Conservation (phyloP, 2,888 invertebrate species). For the Ctenicera cuprea region DNA sequence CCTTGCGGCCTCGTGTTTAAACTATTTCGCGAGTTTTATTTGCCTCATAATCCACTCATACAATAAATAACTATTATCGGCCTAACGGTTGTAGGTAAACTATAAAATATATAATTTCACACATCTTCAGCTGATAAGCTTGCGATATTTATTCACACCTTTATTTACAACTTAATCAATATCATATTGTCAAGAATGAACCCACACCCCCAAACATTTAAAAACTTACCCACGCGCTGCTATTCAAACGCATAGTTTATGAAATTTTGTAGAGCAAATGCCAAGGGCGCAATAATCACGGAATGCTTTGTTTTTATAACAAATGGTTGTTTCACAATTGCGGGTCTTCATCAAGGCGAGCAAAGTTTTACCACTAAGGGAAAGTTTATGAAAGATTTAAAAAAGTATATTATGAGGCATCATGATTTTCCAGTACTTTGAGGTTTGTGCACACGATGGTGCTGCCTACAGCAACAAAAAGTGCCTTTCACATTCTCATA, state of each 20-base stretch:
- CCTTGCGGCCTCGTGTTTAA: too few relatives aligned
- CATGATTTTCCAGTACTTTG: background rate
- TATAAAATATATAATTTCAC: too few relatives aligned
- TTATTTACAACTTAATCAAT: too few relatives aligned
- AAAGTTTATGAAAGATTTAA: background rate
- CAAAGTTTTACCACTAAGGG: background rate
- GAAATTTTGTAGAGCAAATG: background rate
- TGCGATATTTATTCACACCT: too few relatives aligned
- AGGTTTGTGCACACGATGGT: background rate
- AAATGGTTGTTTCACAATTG: background rate
- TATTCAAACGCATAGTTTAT: background rate
- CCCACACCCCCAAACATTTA: too few relatives aligned
- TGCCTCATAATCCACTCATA: too few relatives aligned
- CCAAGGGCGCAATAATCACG: too few relatives aligned
- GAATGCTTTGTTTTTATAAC: background rate
- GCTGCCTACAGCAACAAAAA: background rate
- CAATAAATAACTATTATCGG: too few relatives aligned
- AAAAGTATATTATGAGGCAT: background rate
- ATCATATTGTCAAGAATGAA: too few relatives aligned
- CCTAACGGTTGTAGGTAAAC: too few relatives aligned
- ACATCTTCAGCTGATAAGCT: too few relatives aligned
- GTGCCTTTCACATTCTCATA: conserved; percentile 9
- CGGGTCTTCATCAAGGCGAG: background rate
- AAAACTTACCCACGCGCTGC: background rate
- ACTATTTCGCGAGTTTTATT: too few relatives aligned